A percentile compares a stretch with the other conserved stretches of the same genome.
Conservation (phyloP, 2,888 invertebrate species). For the Caenorhabditis sp. region DNA sequence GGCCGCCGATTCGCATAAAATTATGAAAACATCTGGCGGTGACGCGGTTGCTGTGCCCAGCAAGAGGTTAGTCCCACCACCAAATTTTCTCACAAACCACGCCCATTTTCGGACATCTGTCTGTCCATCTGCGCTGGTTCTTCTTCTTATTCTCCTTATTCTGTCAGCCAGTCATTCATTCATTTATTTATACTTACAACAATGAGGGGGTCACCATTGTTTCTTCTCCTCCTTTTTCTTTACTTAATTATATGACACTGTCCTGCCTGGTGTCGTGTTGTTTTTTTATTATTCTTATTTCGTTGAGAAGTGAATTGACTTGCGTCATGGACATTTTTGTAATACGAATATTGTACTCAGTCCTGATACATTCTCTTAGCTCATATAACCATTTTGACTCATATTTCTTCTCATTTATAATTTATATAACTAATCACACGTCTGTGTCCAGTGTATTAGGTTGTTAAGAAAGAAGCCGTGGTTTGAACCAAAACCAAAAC, state of each 20-base stretch:
- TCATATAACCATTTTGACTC: neutral
- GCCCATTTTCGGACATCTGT: neutral
- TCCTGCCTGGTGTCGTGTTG: neutral
- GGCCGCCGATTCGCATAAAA: neutral
- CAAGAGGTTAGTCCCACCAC: neutral
- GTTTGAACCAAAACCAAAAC: too few relatives aligned
- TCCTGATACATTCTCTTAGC: too few relatives aligned
- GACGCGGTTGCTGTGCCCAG: neutral
- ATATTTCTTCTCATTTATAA: neutral
- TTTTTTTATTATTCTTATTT: neutral
- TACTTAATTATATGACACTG: neutral
- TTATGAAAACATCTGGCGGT: neutral
- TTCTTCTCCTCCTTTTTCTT: neutral
- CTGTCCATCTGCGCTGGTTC: neutral
- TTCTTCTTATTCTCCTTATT: neutral
- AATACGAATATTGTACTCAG: too few relatives aligned
- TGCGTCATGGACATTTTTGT: too few relatives aligned
- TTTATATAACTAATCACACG: too few relatives aligned
- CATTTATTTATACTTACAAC: neutral
- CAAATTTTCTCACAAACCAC: neutral
- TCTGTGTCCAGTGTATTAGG: too few relatives aligned
- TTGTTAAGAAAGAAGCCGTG: too few relatives aligned
- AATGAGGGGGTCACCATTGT: neutral
- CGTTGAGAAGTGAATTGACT: neutral
- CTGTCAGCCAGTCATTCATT: neutral